Base-by-base conservation (phyloP, 2,888 invertebrate species). In the Alviniconcha strummeri region DNA sequence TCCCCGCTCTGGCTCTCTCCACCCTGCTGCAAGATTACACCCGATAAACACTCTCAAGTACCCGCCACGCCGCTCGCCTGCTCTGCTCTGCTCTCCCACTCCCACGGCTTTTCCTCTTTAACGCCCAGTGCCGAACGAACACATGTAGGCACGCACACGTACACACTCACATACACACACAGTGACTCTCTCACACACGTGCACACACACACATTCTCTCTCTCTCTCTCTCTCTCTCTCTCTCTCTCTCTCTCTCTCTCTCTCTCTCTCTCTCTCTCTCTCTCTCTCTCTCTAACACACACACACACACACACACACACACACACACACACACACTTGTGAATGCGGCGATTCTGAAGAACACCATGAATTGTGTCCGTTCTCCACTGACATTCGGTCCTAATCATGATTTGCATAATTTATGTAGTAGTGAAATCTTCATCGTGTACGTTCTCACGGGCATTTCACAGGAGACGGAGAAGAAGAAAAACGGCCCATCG, bases 231-330 rank as follows among this genome's bases (percentile, higher is more conserved):
- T 67, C 67, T 67, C 67, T 67, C 67, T 67, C 67, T 67, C 67
- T 67, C 67, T 67, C 67, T 67, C 67, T 55, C 55, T 52, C 36
- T 75, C 75, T 52, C 75, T 52, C 36, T 52, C 75, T 52, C 75
- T 19, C 75, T 75, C 75, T 75, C 75, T 75, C 75, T 75, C 52
- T 75, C 75, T 19, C 75, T 75, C 52, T 75, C 75, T 19, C 75
- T 75, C 75, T 75, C 75, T 36, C 52, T 75, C 52, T n/a, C 75
- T 75, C n/a, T n/a, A 5, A 36, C 75, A 9, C 71, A 36, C 36
- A 36, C 19, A 15, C 15, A n/a, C n/a, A 67, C n/a, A 67, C 67
- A 67, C n/a, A n/a, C n/a, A 67, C 67, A 7, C 13, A 7, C 13
- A 67, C 7, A n/a, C 67, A 67, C 36, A 36, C 36, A 36, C 36